These are phyloP conservation scores for Bombyx huttoni DNA, from an alignment of 2,888 invertebrate species.

Conservation along the genomic window DNA sequence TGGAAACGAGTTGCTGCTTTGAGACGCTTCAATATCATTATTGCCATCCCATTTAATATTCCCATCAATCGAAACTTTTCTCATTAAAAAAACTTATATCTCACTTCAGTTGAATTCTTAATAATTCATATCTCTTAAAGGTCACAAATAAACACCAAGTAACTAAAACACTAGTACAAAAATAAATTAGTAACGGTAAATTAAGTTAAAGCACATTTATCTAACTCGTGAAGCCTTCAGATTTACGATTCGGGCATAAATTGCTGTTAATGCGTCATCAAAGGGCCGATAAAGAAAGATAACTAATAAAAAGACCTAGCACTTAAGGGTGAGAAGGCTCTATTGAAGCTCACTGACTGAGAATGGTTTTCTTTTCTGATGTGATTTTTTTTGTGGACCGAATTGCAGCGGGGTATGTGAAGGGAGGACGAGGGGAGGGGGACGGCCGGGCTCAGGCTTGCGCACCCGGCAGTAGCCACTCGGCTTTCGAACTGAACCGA, in stretches of 20 bases:
- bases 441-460: constrained; percentile 59
- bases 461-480: constrained; percentile 57
- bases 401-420: constrained; percentile 38
- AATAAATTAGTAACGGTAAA: background rate
- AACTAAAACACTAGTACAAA: background rate
- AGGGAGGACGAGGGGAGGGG: constrained; percentile 29
- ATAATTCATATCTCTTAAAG: background rate
- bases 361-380: constrained; percentile 55
- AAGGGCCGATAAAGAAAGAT: constrained; percentile 32
- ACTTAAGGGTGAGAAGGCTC: constrained; percentile 44
- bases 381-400: constrained; percentile 56
- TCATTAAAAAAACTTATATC: too few relatives aligned
- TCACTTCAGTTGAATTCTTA: background rate
- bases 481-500: constrained; percentile 29
- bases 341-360: constrained; percentile 55
- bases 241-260: constrained; percentile 31
- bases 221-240: background rate
- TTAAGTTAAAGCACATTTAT: background rate
- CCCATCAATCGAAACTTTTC: too few relatives aligned
- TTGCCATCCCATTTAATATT: too few relatives aligned
- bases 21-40: too few relatives aligned
- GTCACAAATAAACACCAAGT: background rate
- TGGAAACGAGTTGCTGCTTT: too few relatives aligned
- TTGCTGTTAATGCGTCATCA: constrained; percentile 47
- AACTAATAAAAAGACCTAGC: constrained; percentile 48